Evolutionary conservation across 2,113 vertebrate species (phyloP).

Genomic region (Orthochromis indermauri): DNA sequence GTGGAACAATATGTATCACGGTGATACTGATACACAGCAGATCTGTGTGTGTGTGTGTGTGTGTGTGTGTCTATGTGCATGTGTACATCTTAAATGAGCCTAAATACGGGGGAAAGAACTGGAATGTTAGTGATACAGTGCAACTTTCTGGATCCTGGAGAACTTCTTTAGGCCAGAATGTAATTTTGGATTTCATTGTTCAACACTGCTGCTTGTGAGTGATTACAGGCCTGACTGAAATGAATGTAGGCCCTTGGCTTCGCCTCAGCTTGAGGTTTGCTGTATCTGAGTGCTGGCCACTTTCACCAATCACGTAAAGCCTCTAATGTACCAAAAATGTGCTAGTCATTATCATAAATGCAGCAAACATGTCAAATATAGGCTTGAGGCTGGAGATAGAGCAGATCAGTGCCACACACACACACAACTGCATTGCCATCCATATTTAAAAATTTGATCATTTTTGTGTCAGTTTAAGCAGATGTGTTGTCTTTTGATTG

Average conservation of each 20-base stretch:
- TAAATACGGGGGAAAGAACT: background rate
- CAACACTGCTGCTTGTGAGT: conserved; percentile 23
- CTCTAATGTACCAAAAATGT: conserved; percentile 14
- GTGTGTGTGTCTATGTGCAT: background rate
- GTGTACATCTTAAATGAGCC: background rate
- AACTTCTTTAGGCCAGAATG: conserved; percentile 8
- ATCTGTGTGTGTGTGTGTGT: background rate
- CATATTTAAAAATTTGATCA: fast-evolving
- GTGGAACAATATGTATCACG: background rate
- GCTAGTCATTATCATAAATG: conserved; percentile 7
- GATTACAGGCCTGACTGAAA: conserved; percentile 42
- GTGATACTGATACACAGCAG: conserved; percentile 26
- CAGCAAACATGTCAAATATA: background rate
- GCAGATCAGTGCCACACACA: background rate
- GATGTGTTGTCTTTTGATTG: background rate
- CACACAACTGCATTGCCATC: background rate
- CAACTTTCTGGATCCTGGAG: conserved; percentile 8
- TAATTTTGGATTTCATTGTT: conserved; percentile 42
- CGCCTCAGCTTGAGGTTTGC: background rate
- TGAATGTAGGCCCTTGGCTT: conserved; percentile 17
- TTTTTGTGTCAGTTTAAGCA: background rate
- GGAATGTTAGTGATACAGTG: background rate
- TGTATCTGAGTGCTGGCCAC: background rate
- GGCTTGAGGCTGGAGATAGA: background rate
- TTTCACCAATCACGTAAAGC: conserved; percentile 20